Base-by-base conservation (phyloP, 2,797 vertebrate genomes). In the Leucoraja ocellata region DNA sequence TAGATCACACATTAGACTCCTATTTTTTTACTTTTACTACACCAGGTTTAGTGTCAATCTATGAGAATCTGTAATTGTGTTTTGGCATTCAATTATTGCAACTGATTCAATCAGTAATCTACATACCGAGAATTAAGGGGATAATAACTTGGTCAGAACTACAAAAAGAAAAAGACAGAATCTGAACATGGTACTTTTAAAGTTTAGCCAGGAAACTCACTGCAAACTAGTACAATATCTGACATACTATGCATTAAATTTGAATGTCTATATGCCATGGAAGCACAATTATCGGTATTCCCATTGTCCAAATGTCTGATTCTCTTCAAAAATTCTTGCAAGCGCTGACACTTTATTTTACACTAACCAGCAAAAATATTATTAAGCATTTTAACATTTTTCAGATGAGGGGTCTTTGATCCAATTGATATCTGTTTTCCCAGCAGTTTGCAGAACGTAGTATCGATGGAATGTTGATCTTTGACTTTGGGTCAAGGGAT, bases 381-480 rank as follows among this genome's bases (percentile, higher is more conserved):
- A 84, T n/a, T 32, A 13, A 86, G 28, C 58, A 11, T 32, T 86
- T 86, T n/a, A 86, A 65, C 28, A 63, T n/a, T 84, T 84, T 86
- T 86, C 58, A 86, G 83, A 8, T 21, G 36, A 16, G 63, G 11
- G 54, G 25, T 65, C 84, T 68, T 88, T 36, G 61, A 88, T 88
- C 84, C 21, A 9, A 32, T 32, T 68, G 84, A 25, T 84, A 61
- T 84, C 13, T 63, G 63, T n/a, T 65, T 88, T 6, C 36, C n/a
- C 84, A 88, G 84, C 36, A 68, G n/a, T 14, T 68, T 14, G n/a
- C 68, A 18, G 63, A 18, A 88, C 68, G 32, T 68, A 68, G 5
- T 9, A 68, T 68, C 61, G 5, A 88, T 88, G n/a, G 14, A 88
- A 88, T 88, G 84, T 14, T 88, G 84, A 88, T 88, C 84, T 88